Base-by-base conservation (phyloP, 2,797 vertebrate species). In the Luscinia luscinia region DNA sequence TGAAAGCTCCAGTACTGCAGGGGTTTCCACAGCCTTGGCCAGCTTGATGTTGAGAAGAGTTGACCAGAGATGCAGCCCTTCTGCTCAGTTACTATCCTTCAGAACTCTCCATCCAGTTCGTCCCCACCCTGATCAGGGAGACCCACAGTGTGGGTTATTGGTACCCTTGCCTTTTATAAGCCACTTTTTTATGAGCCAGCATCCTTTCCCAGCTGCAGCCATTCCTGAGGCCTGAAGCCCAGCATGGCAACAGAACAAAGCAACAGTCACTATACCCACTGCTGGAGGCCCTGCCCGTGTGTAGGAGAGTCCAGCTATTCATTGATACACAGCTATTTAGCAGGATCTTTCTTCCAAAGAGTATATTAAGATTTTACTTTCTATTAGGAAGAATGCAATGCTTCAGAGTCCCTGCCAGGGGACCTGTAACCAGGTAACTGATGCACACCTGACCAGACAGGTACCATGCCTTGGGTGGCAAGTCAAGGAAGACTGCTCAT, bases 11-110 rank as follows among this genome's bases (percentile, higher is more conserved):
- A 81, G 59, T 28, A 80, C 87, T 76, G 51, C 21, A 43, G 79
- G 73, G 82, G 51, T 76, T 96, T 94, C 91, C 84, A 89, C 41
- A 81, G 79, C 61, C 73, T 59, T 36, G n/a, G 51, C 75, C 64
- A 81, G 61, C n/a, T 52, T 20, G 40, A 69, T 51, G 21, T 48
- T 5, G 4, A 84, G 62, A 92, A 62, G 49, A 88, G 66, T 5
- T 2, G 1, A 84, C 66, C 69, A 58, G 89, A 89, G 54, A 54
- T 20, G 52, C n/a, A 28, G 41, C 41, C 45, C 63, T 61, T 21
- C 36, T 70, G 61, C 74, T 52, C 62, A 32, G 13, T 12, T 30
- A 40, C 48, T n/a, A 64, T 36, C 38, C 38, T 30, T 48, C 3
- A 5, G 57, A 92, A 64, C 58, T 72, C 40, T 27, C 46, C 52